Percentiles rank a stretch among this genome's conserved stretches.
These are phyloP conservation scores for Troides aeacus DNA, from an alignment of 2,888 invertebrate species.

Conservation along the genomic window DNA sequence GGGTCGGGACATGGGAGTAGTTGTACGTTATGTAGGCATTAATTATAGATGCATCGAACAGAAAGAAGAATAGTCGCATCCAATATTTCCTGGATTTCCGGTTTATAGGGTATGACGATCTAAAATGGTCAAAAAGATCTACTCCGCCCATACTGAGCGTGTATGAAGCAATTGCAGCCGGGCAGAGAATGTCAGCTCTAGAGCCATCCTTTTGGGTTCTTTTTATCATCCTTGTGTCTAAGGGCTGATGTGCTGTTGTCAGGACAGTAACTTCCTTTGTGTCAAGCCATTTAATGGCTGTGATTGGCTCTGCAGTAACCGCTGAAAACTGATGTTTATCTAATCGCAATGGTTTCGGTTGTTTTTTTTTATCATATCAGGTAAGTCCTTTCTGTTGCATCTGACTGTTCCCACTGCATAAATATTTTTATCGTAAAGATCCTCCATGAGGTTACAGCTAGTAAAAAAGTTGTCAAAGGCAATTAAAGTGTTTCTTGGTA, in stretches of 20 bases:
- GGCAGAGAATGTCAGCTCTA: constrained; percentile 40
- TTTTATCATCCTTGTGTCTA: constrained; percentile 35
- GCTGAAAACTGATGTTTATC: constrained; percentile 41
- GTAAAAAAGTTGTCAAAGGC: too few relatives aligned
- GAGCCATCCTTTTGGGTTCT: constrained; percentile 47
- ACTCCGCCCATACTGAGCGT: constrained; percentile 46
- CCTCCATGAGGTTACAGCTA: too few relatives aligned
- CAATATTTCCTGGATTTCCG: constrained; percentile 44
- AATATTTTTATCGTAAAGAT: constrained; percentile 36
- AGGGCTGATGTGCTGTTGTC: constrained; percentile 40
- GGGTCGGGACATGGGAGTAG: constrained; percentile 20
- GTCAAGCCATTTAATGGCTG: constrained; percentile 36
- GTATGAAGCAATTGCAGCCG: constrained; percentile 43
- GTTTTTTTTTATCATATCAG: constrained; percentile 36
- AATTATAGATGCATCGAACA: constrained; percentile 38
- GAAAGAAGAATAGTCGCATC: constrained; percentile 44
- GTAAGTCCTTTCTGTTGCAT: constrained; percentile 39
- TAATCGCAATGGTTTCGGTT: constrained; percentile 36
- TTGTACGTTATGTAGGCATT: constrained; percentile 39
- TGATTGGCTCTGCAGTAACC: constrained; percentile 39
- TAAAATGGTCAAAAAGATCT: constrained; percentile 46
- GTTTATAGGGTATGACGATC: constrained; percentile 29
- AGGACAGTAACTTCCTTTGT: constrained; percentile 38
- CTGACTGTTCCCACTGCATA: constrained; percentile 42
- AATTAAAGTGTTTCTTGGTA: too few relatives aligned